Evolutionary conservation across 2,888 invertebrate genomes (phyloP).

Genomic region (Euspilapteryx auroguttella): DNA sequence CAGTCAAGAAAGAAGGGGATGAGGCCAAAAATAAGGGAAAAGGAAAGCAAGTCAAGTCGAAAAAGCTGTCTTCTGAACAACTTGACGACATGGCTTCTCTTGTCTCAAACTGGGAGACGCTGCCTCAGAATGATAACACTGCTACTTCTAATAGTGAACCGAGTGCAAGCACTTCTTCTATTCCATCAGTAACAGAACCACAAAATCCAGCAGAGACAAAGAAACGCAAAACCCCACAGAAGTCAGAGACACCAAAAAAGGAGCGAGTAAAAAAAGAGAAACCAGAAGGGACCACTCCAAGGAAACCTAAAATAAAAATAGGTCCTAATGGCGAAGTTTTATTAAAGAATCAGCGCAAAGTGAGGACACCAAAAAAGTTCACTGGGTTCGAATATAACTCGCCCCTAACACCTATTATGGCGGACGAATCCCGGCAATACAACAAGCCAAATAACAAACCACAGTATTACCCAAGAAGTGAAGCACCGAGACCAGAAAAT

Average conservation of each 20-base stretch:
- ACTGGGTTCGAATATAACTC: constrained; percentile 22
- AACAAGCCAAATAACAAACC: too few relatives aligned
- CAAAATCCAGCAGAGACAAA: neutral
- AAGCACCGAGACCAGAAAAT: too few relatives aligned
- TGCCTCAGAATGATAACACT: constrained; percentile 17
- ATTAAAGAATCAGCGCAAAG: constrained; percentile 34
- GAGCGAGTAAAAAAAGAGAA: constrained; percentile 2
- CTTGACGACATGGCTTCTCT: constrained; percentile 30
- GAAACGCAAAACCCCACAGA: constrained; percentile 12
- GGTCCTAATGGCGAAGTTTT: constrained; percentile 13
- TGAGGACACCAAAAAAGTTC: constrained; percentile 27
- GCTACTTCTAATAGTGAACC: neutral
- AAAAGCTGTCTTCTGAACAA: constrained; percentile 33
- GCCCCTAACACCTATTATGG: constrained; percentile 26
- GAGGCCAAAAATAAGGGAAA: constrained; percentile 10
- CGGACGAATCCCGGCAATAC: too few relatives aligned
- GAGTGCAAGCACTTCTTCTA: neutral
- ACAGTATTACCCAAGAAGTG: too few relatives aligned
- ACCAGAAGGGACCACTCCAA: neutral
- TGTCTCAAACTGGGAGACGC: constrained; percentile 38
- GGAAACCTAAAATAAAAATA: constrained; percentile 2
- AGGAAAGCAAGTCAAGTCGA: constrained; percentile 22
- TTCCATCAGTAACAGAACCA: neutral
- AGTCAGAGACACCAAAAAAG: too few relatives aligned
- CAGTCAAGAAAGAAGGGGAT: constrained; percentile 11